These are phyloP conservation scores for Pyrocoelia pectoralis DNA, from an alignment of 2,888 invertebrate genomes.

Conservation along the genomic window DNA sequence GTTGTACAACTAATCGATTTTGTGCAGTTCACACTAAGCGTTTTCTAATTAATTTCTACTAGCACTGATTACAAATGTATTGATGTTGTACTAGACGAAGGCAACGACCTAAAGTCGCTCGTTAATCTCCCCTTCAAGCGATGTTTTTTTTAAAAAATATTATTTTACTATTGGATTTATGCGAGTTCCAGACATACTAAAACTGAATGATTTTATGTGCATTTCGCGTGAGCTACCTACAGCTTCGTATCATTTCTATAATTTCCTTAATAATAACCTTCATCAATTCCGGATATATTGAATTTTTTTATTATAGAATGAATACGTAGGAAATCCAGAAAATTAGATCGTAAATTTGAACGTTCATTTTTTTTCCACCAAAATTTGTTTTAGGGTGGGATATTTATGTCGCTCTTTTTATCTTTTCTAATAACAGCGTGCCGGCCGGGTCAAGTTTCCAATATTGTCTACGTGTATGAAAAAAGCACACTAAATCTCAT, in stretches of 20 bases:
- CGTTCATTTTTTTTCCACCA: constrained; percentile 40
- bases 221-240: not conserved
- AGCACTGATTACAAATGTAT: no score
- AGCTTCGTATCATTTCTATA: no score
- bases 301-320: not conserved
- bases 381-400: no score
- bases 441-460: constrained; percentile 39
- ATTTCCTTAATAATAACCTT: not conserved
- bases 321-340: not conserved
- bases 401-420: constrained; percentile 40
- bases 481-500: no score
- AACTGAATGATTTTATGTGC: not conserved
- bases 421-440: constrained; percentile 40
- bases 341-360: constrained; percentile 42
- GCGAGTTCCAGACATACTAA: not conserved
- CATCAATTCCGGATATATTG: not conserved
- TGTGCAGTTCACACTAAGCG: no score
- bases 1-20: no score
- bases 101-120: not conserved
- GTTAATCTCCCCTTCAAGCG: not conserved
- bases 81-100: not conserved
- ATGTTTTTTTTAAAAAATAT: not conserved
- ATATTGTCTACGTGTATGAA: no score
- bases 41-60: no score
- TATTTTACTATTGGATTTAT: not conserved